Evolutionary conservation across 2,888 invertebrate genomes (phyloP).

Genomic region (Eurytoma adleriae): DNA sequence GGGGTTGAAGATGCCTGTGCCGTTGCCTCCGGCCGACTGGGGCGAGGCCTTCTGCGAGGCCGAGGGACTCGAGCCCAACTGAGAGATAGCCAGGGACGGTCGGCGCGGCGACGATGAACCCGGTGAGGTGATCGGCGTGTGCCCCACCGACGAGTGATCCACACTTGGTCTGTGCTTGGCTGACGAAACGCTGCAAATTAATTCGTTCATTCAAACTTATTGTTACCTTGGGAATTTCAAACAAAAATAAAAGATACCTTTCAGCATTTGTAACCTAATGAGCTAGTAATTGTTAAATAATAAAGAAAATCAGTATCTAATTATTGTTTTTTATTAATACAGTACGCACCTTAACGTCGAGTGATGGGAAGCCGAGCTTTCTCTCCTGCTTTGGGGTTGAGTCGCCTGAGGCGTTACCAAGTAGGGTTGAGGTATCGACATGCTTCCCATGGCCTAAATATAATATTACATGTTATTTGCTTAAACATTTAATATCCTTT

Average conservation of each 20-base stretch:
- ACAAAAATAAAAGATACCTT: neutral
- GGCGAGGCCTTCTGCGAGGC: conserved; percentile 59
- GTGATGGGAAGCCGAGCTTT: conserved; percentile 70
- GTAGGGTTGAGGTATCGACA: conserved; percentile 65
- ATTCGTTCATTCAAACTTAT: too few relatives aligned
- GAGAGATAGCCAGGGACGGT: conserved; percentile 74
- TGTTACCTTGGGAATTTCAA: too few relatives aligned
- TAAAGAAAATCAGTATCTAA: neutral
- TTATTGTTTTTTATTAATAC: too few relatives aligned
- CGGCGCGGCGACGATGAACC: conserved; percentile 70
- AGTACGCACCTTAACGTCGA: conserved; percentile 67
- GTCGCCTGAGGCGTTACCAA: conserved; percentile 62
- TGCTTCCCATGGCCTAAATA: conserved; percentile 69
- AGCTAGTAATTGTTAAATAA: too few relatives aligned
- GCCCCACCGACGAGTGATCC: conserved; percentile 61
- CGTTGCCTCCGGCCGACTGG: conserved; percentile 61
- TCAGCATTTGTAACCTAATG: too few relatives aligned
- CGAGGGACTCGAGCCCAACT: conserved; percentile 35
- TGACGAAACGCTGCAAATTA: conserved; percentile 72
- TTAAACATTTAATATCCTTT: too few relatives aligned
- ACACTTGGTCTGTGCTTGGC: conserved; percentile 72
- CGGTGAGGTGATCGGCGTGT: conserved; percentile 72
- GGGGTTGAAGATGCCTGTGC: conserved; percentile 81
- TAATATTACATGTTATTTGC: too few relatives aligned
- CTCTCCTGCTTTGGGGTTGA: conserved; percentile 70